These are phyloP conservation scores for Xylocopa sonorina DNA, from an alignment of 1,140 invertebrate genomes.

Conservation along the genomic window DNA sequence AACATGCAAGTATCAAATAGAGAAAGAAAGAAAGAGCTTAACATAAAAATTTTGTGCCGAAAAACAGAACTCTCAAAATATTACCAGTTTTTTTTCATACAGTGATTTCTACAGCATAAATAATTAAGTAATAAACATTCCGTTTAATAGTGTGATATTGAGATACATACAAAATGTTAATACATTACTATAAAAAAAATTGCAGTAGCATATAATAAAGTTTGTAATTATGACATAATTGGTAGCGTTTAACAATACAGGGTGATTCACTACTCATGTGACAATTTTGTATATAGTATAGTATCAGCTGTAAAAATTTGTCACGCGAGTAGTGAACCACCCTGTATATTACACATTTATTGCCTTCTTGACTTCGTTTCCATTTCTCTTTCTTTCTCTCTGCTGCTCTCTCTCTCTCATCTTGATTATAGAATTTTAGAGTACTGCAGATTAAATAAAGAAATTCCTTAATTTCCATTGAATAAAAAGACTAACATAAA, in stretches of 20 bases:
- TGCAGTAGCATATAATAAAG: too few relatives aligned
- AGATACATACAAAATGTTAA: conserved; percentile 16
- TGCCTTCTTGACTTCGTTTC: too few relatives aligned
- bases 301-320: too few relatives aligned
- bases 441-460: too few relatives aligned
- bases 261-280: too few relatives aligned
- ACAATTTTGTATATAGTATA: background rate
- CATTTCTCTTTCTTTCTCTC: too few relatives aligned
- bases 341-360: too few relatives aligned
- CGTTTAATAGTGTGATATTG: conserved; percentile 10
- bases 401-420: too few relatives aligned
- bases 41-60: background rate
- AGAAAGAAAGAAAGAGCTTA: background rate
- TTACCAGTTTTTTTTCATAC: background rate
- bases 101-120: background rate
- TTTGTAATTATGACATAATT: conserved; percentile 14
- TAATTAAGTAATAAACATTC: conserved; percentile 11
- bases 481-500: too few relatives aligned
- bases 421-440: too few relatives aligned
- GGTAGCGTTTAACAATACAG: background rate
- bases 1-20: conserved; percentile 43
- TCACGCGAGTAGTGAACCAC: too few relatives aligned
- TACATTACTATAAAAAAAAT: conserved; percentile 4
- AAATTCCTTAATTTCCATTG: too few relatives aligned
- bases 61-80: background rate